These are phyloP conservation scores for Drosophila elegans DNA, from an alignment of 1,140 invertebrate species.

Conservation along the genomic window DNA sequence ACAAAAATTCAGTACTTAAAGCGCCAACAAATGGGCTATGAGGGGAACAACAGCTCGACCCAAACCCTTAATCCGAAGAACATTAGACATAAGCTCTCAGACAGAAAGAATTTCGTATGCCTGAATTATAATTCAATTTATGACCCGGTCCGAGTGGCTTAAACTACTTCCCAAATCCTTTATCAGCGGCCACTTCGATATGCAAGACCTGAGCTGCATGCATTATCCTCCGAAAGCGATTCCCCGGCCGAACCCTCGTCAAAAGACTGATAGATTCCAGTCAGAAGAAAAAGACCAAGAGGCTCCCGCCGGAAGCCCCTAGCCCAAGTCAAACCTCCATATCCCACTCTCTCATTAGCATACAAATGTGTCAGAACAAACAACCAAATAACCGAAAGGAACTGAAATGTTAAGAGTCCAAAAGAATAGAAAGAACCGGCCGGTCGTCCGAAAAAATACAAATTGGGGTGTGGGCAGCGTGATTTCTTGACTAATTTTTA, in stretches of 20 bases:
- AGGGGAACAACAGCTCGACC: conserved; percentile 3
- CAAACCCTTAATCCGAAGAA: conserved; percentile 38
- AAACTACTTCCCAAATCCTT: conserved; percentile 46
- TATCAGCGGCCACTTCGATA: conserved; percentile 50
- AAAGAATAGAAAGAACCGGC: conserved; percentile 21
- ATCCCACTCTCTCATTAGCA: conserved; percentile 62
- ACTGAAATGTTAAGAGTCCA: conserved; percentile 21
- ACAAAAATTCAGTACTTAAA: conserved; percentile 16
- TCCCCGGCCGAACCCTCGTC: conserved; percentile 37
- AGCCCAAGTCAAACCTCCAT: conserved; percentile 23
- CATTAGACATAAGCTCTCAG: conserved; percentile 34
- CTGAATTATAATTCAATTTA: conserved; percentile 57
- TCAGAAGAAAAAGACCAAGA: conserved; percentile 25
- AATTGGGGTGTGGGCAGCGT: conserved; percentile 51
- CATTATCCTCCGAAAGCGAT: conserved; percentile 41
- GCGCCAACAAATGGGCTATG: conserved; percentile 1
- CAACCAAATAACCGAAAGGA: conserved; percentile 67
- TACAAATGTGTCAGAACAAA: conserved; percentile 83
- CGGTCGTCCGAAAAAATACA: conserved; percentile 15
- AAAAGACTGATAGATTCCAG: conserved; percentile 50
- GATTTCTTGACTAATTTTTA: conserved; percentile 83
- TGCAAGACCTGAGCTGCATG: conserved; percentile 51
- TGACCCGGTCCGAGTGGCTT: conserved; percentile 26
- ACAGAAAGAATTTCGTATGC: conserved; percentile 28
- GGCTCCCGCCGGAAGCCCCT: conserved; percentile 65